phyloP scores from a whole-genome alignment of 92 coral and sea anemone genomes.

The Galaxea fascicularis region DNA sequence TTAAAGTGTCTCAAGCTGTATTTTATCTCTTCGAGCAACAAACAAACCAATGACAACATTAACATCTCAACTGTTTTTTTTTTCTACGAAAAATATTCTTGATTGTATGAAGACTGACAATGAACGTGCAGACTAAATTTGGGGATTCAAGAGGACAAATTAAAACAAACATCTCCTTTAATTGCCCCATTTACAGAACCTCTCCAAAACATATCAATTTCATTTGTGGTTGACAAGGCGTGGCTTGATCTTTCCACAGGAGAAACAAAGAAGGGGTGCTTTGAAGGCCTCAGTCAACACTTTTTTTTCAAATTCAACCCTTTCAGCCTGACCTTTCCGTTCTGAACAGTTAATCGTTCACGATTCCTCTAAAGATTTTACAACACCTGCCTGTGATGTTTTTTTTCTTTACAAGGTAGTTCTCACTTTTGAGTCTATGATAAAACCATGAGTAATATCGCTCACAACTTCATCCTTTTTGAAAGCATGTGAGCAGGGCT shows the following conservation, averaged over 20 bases:
- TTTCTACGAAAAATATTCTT: background rate
- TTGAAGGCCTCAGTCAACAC: constrained; percentile 5
- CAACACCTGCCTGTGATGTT: background rate
- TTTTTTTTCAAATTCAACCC: background rate
- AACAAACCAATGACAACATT: background rate
- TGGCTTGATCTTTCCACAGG: background rate
- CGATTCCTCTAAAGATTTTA: background rate
- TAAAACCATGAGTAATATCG: background rate
- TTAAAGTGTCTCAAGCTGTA: background rate
- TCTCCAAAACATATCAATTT: background rate
- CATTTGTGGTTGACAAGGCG: constrained; percentile 11
- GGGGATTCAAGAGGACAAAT: background rate
- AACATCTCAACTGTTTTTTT: background rate
- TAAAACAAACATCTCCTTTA: background rate
- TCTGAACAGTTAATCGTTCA: background rate
- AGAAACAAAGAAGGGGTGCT: background rate
- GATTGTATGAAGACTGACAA: background rate
- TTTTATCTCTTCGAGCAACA: no score
- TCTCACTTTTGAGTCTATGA: background rate
- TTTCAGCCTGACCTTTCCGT: background rate
- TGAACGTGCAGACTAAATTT: background rate
- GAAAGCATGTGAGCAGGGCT: background rate
- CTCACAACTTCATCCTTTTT: no score
- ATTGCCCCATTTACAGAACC: background rate
- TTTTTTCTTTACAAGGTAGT: background rate